These are phyloP conservation scores for Bostrychus sinensis DNA, from an alignment of 2,113 vertebrate genomes.

Conservation along the genomic window DNA sequence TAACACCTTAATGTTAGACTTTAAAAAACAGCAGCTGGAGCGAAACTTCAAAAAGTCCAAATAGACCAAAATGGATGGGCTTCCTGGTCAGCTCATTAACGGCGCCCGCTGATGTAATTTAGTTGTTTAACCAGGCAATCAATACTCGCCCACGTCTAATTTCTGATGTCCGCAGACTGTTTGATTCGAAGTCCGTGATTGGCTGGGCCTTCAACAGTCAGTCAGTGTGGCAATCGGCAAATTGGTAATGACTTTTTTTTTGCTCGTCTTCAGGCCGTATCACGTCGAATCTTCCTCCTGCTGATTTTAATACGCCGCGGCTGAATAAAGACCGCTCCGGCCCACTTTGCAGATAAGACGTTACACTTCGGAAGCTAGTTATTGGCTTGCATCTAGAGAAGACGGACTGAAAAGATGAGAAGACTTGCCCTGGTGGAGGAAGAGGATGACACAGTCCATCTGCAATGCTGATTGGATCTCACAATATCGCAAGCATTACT, in stretches of 20 bases:
- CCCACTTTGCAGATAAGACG: slow-evolving; percentile 42
- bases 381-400: slow-evolving; percentile 25
- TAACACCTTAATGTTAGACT: background rate
- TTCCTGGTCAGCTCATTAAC: slow-evolving; percentile 40
- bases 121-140: slow-evolving; percentile 52
- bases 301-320: slow-evolving; percentile 15
- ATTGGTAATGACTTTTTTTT: slow-evolving; percentile 27
- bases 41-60: background rate
- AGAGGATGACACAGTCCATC: slow-evolving; percentile 19
- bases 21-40: background rate
- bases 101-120: slow-evolving; percentile 39
- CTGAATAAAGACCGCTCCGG: slow-evolving; percentile 26
- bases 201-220: slow-evolving; percentile 11
- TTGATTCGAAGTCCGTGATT: slow-evolving; percentile 26
- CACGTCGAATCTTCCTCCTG: slow-evolving; percentile 4
- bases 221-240: slow-evolving; percentile 24
- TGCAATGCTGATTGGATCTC: slow-evolving; percentile 40
- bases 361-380: slow-evolving; percentile 17
- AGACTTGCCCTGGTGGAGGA: background rate
- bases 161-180: slow-evolving; percentile 29
- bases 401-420: slow-evolving; percentile 41
- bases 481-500: slow-evolving; percentile 52
- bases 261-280: background rate
- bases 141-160: slow-evolving; percentile 39
- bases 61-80: slow-evolving; percentile 14